Evolutionary conservation across 2,797 vertebrate species (phyloP).

Genomic region (Florisuga fusca): DNA sequence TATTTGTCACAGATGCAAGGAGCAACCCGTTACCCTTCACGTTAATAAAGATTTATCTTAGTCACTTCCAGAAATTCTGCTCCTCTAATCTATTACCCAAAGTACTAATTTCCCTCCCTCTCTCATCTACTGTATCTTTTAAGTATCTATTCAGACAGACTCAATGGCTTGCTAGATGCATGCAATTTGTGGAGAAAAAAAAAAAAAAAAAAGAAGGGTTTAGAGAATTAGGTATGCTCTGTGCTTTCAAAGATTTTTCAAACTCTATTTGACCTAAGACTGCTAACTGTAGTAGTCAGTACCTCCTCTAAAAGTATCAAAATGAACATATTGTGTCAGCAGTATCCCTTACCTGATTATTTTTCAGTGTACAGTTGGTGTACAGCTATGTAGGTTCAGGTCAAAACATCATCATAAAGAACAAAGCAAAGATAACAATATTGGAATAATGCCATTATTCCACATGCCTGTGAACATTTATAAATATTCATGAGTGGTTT

Average conservation of each 20-base stretch:
- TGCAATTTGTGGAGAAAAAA: background rate
- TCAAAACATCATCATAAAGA: background rate
- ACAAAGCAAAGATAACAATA: background rate
- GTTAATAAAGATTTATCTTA: background rate
- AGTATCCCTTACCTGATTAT: background rate
- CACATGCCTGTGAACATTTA: accelerated
- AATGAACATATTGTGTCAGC: accelerated
- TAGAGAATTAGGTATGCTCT: background rate
- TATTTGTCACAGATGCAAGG: background rate
- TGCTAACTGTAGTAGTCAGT: no score
- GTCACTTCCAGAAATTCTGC: background rate
- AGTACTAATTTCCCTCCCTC: background rate
- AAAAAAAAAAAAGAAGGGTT: background rate
- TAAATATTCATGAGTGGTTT: background rate
- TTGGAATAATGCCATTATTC: background rate
- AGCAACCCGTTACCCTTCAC: background rate
- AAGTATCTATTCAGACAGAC: background rate
- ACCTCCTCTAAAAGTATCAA: background rate
- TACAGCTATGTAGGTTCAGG: background rate
- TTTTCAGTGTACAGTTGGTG: background rate
- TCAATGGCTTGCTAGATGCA: background rate
- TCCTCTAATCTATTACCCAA: background rate
- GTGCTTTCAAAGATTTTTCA: background rate
- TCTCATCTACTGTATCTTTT: background rate
- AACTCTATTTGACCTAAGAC: background rate